These are phyloP conservation scores for Apogon hyalosoma DNA, from an alignment of 2,797 vertebrate genomes.

Conservation along the genomic window DNA sequence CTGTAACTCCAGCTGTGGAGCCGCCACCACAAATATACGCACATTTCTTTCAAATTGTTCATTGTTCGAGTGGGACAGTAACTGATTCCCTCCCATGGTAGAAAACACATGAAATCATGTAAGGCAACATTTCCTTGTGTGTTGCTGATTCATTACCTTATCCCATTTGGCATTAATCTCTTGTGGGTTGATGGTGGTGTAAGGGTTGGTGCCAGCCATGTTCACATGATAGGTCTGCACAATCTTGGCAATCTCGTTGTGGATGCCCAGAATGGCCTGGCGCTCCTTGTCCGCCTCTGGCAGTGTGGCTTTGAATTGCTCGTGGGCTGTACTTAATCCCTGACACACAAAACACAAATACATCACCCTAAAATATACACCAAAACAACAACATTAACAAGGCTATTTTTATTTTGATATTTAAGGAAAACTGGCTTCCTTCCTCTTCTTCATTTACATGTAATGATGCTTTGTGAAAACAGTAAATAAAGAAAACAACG, in stretches of 20 bases:
- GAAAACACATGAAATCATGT: background rate
- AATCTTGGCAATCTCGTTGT: slow-evolving; percentile 97
- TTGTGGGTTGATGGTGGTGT: slow-evolving; percentile 94
- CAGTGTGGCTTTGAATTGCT: slow-evolving; percentile 98
- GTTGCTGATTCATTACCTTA: slow-evolving; percentile 81
- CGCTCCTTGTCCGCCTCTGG: slow-evolving; percentile 97
- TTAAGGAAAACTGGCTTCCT: no score
- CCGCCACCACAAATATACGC: no score
- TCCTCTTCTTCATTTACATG: no score
- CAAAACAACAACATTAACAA: no score
- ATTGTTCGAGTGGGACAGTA: no score
- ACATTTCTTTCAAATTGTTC: no score
- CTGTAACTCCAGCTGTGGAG: no score
- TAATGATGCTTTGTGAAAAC: no score
- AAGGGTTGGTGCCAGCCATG: slow-evolving; percentile 95
- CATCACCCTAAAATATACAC: no score
- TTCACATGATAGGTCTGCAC: slow-evolving; percentile 98
- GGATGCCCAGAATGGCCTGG: slow-evolving; percentile 95
- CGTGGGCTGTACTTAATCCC: slow-evolving; percentile 96
- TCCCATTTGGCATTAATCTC: slow-evolving; percentile 99
- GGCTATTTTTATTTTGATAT: no score
- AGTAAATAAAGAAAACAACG: no score
- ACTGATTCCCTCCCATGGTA: background rate
- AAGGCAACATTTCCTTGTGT: background rate
- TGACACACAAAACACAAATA: slow-evolving; percentile 62